Conservation (phyloP, 1,140 invertebrate genomes). For the Drosophila guanche region DNA sequence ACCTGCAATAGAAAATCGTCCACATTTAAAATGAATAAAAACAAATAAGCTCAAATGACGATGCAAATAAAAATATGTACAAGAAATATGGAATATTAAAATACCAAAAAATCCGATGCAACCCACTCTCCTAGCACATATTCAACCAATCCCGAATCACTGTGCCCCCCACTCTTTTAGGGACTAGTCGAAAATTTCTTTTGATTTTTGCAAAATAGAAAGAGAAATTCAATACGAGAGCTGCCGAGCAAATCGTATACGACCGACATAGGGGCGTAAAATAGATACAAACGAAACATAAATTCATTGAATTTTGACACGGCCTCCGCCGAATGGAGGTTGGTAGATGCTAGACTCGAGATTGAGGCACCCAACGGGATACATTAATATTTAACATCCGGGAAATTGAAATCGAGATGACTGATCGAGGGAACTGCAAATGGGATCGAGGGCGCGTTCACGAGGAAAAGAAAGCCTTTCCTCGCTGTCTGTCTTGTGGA, state of each 20-base stretch:
- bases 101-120: too few species aligned
- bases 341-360: slow-evolving; percentile 12
- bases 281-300: slow-evolving; percentile 59
- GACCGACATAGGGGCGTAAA: slow-evolving; percentile 48
- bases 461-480: slow-evolving; percentile 33
- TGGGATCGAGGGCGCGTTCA: slow-evolving; percentile 33
- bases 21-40: too few species aligned
- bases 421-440: slow-evolving; percentile 63
- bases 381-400: slow-evolving; percentile 76
- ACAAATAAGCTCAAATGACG: too few species aligned
- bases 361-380: slow-evolving; percentile 55
- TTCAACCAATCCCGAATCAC: slow-evolving; percentile 7
- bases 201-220: slow-evolving; percentile 39
- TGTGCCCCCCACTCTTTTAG: slow-evolving; percentile 7
- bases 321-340: slow-evolving; percentile 42
- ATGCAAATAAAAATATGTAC: too few species aligned
- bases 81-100: too few species aligned
- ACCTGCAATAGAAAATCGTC: too few species aligned
- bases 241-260: slow-evolving; percentile 19
- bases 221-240: slow-evolving; percentile 44
- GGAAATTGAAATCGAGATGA: slow-evolving; percentile 75
- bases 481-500: neutral
- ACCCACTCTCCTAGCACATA: too few species aligned
- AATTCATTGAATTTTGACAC: slow-evolving; percentile 78
- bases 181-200: slow-evolving; percentile 16